These are phyloP conservation scores for Caenorhabditis angaria DNA, from an alignment of 2,888 invertebrate species.

Conservation along the genomic window DNA sequence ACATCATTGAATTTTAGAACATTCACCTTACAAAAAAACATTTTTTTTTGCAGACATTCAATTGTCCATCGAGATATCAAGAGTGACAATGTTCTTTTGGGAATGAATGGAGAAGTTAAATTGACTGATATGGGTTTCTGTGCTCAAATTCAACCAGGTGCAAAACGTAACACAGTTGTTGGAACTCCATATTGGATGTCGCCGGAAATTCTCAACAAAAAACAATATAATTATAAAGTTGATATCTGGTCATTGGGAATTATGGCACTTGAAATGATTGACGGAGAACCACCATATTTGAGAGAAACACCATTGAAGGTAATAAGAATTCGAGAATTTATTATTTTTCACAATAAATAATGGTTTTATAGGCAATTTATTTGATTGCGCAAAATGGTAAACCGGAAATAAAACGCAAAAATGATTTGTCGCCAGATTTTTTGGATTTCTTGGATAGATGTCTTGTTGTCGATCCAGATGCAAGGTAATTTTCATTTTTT, in stretches of 20 bases:
- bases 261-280: conserved; percentile 96
- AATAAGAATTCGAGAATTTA: no score
- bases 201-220: conserved; percentile 77
- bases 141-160: conserved; percentile 90
- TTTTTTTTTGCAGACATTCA: conserved; percentile 76
- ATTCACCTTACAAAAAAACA: no score
- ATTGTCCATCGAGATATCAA: conserved; percentile 95
- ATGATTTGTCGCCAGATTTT: conserved; percentile 80
- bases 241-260: conserved; percentile 91
- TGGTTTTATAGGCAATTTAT: conserved; percentile 79
- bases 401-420: conserved; percentile 87
- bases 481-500: conserved; percentile 22
- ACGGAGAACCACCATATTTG: conserved; percentile 91
- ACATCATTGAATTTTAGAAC: no score
- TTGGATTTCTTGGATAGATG: conserved; percentile 81
- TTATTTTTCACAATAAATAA: no score
- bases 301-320: conserved; percentile 83
- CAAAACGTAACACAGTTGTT: conserved; percentile 78
- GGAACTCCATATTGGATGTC: conserved; percentile 82
- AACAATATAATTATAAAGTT: conserved; percentile 74
- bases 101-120: conserved; percentile 78
- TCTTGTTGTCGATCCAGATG: conserved; percentile 58
- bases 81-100: conserved; percentile 93
- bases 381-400: conserved; percentile 93
- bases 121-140: conserved; percentile 92